These are phyloP conservation scores for Erynnis tages DNA, from an alignment of 2,888 invertebrate species.

Conservation along the genomic window DNA sequence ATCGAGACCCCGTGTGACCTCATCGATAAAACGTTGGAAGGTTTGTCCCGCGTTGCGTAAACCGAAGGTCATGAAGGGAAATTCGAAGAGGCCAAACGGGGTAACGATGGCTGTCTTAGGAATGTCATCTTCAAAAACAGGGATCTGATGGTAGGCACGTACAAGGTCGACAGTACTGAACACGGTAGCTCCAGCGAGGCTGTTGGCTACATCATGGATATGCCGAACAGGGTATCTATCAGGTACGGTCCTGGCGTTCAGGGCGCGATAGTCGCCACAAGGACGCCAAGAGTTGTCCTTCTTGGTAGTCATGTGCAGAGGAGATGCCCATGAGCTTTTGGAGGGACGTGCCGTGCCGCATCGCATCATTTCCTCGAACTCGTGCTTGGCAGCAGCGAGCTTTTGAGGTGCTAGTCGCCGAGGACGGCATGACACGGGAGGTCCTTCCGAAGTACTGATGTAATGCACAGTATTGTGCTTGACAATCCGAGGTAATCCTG, in stretches of 20 bases:
- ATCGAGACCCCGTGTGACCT: conserved; percentile 9
- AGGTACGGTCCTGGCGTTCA: conserved; percentile 2
- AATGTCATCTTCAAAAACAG: background rate
- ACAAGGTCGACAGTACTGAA: conserved; percentile 5
- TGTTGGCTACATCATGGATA: background rate
- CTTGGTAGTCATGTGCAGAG: background rate
- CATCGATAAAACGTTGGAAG: conserved; percentile 1
- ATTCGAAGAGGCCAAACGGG: conserved; percentile 8
- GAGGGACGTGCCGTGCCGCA: conserved; percentile 6
- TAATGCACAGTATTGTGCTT: conserved; percentile 9
- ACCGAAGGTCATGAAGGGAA: conserved; percentile 4
- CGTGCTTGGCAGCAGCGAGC: background rate
- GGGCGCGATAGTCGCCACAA: conserved; percentile 5
- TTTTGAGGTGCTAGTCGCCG: conserved; percentile 4
- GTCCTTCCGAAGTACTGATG: conserved; percentile 7
- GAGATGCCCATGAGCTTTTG: conserved; percentile 7
- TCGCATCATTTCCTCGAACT: conserved; percentile 10
- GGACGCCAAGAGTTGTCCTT: conserved; percentile 8
- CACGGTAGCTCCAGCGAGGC: background rate
- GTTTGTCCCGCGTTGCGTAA: conserved; percentile 1
- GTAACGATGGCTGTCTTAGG: conserved; percentile 10
- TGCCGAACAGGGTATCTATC: conserved; percentile 4
- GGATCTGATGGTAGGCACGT: conserved; percentile 8
- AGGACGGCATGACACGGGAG: conserved; percentile 9
- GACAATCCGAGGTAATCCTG: background rate